Percentiles rank a stretch among this genome's conserved stretches.
Conservation (phyloP, 2,797 vertebrate species). For the Peromyscus nudipes region DNA sequence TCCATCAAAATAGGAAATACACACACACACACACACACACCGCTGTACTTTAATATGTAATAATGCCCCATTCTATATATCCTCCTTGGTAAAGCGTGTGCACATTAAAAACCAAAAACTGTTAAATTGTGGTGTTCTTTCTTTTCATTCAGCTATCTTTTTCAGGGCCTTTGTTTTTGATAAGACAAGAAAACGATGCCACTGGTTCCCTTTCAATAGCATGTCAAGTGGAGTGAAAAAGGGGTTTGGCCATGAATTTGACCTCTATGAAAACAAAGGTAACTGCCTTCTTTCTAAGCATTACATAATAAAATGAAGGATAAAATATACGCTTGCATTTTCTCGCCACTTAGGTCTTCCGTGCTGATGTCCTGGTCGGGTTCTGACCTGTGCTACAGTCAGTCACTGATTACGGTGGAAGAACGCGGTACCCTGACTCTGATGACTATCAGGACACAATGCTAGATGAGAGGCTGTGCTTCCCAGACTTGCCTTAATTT, state of each 20-base stretch:
- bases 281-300: conserved; percentile 86
- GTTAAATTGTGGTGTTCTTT: conserved; percentile 79
- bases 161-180: conserved; percentile 97
- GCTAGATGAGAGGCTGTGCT: background rate
- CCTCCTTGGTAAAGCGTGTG: conserved; percentile 81
- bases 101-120: conserved; percentile 42
- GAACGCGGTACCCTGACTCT: background rate
- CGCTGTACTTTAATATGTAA: conserved; percentile 78
- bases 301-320: background rate
- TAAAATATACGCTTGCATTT: background rate
- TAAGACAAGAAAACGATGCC: conserved; percentile 96
- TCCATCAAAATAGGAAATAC: conserved; percentile 72
- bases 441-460: background rate
- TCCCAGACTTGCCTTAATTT: background rate
- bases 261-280: conserved; percentile 99
- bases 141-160: conserved; percentile 86
- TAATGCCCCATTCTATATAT: conserved; percentile 81
- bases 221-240: conserved; percentile 93
- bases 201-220: conserved; percentile 97
- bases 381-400: background rate
- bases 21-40: background rate
- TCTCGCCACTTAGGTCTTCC: background rate
- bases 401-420: background rate
- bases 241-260: conserved; percentile 93
- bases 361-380: background rate